Conservation (phyloP, 1,140 invertebrate species). For the Aphidius gifuensis region DNA sequence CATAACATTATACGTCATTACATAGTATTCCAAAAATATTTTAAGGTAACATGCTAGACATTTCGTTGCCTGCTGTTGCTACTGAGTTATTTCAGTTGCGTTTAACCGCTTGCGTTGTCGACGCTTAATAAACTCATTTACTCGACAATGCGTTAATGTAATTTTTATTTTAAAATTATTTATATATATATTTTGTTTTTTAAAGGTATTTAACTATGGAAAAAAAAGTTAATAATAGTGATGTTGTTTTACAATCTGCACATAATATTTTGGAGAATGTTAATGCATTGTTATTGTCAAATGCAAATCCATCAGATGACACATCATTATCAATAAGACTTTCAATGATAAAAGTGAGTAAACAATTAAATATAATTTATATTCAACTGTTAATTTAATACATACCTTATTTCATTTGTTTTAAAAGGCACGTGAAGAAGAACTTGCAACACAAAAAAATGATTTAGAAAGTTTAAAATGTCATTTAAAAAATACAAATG, state of each 20-base stretch:
- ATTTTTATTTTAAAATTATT: neutral
- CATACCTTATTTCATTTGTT: slow-evolving; percentile 10
- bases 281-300: slow-evolving; percentile 60
- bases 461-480: slow-evolving; percentile 59
- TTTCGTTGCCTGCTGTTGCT: slow-evolving; percentile 4
- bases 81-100: slow-evolving; percentile 52
- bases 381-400: neutral
- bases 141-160: neutral
- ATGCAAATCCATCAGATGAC: slow-evolving; percentile 65
- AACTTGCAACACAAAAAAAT: slow-evolving; percentile 58
- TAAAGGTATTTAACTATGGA: slow-evolving; percentile 41
- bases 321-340: slow-evolving; percentile 62
- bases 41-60: slow-evolving; percentile 1
- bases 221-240: slow-evolving; percentile 34
- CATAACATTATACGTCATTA: neutral
- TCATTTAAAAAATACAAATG: slow-evolving; percentile 44
- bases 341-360: slow-evolving; percentile 64
- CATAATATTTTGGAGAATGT: slow-evolving; percentile 52
- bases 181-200: slow-evolving; percentile 16
- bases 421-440: slow-evolving; percentile 67
- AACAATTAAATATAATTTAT: slow-evolving; percentile 8
- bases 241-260: slow-evolving; percentile 47
- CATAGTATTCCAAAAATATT: slow-evolving; percentile 18
- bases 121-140: slow-evolving; percentile 39
- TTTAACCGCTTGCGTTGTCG: slow-evolving; percentile 40